Conservation (phyloP, 37 sponge, comb jelly and placozoan species). For the Agelas oroides region DNA sequence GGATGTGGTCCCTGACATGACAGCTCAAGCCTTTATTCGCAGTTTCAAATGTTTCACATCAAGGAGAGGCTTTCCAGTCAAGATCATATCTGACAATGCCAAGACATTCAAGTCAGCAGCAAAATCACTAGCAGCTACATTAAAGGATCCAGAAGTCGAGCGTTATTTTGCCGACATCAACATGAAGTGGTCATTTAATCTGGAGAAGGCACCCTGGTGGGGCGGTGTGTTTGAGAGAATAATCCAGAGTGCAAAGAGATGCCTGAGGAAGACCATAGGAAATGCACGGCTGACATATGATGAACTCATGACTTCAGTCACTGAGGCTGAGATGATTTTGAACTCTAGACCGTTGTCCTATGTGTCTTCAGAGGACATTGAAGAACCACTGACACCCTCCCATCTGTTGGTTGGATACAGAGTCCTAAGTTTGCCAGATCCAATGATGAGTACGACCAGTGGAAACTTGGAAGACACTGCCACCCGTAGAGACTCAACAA, state of each 20-base stretch:
- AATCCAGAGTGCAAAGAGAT: conserved; percentile 7
- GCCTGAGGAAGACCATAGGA: no score
- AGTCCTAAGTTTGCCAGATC: no score
- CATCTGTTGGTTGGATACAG: no score
- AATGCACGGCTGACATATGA: background rate
- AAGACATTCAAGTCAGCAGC: conserved; percentile 21
- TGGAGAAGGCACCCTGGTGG: background rate
- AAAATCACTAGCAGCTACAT: background rate
- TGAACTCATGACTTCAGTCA: no score
- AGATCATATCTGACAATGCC: background rate
- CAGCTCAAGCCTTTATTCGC: background rate
- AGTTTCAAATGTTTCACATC: conserved; percentile 20
- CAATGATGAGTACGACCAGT: no score
- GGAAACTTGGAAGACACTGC: no score
- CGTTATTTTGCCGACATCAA: background rate
- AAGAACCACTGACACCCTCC: no score
- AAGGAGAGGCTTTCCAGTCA: background rate
- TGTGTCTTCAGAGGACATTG: no score
- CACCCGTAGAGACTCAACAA: no score
- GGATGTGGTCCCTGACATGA: conserved; percentile 5
- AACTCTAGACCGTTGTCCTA: no score
- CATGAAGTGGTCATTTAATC: conserved; percentile 4
- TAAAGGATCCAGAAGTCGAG: background rate
- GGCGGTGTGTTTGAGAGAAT: conserved; percentile 3
- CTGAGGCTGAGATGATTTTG: no score